These are phyloP conservation scores for Spatulosminthurus flaviceps DNA, from an alignment of 2,888 invertebrate genomes.

Conservation along the genomic window DNA sequence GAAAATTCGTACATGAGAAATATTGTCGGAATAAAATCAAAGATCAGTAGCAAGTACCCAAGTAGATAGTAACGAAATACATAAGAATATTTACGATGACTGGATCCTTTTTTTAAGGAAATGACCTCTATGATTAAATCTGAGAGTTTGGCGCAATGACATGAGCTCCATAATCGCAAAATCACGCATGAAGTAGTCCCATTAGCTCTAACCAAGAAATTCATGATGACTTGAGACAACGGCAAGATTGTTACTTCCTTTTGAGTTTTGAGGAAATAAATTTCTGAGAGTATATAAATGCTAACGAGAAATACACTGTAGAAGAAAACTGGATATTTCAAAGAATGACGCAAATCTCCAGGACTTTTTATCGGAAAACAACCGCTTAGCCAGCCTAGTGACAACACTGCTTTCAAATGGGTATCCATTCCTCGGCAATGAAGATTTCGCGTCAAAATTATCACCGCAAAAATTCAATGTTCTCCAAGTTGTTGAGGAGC, in stretches of 20 bases:
- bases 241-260: not conserved
- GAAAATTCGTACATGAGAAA: not conserved
- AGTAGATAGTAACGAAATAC: slow-evolving; percentile 26
- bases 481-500: no score
- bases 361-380: not conserved
- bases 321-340: not conserved
- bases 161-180: slow-evolving; percentile 21
- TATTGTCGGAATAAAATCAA: slow-evolving; percentile 10
- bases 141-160: slow-evolving; percentile 2
- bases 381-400: not conserved
- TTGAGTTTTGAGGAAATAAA: not conserved
- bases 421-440: not conserved
- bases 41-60: slow-evolving; percentile 18
- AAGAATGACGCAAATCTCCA: not conserved
- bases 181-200: slow-evolving; percentile 12
- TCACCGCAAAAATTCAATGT: no score
- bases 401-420: not conserved
- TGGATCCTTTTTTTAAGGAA: not conserved
- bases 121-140: slow-evolving; percentile 3
- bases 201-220: slow-evolving; percentile 16
- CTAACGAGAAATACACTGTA: not conserved
- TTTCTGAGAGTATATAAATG: not conserved
- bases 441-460: no score
- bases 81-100: slow-evolving; percentile 7
- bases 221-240: not conserved